Conservation (phyloP, 2,113 vertebrate genomes). For the Psephotus haematonotus region DNA sequence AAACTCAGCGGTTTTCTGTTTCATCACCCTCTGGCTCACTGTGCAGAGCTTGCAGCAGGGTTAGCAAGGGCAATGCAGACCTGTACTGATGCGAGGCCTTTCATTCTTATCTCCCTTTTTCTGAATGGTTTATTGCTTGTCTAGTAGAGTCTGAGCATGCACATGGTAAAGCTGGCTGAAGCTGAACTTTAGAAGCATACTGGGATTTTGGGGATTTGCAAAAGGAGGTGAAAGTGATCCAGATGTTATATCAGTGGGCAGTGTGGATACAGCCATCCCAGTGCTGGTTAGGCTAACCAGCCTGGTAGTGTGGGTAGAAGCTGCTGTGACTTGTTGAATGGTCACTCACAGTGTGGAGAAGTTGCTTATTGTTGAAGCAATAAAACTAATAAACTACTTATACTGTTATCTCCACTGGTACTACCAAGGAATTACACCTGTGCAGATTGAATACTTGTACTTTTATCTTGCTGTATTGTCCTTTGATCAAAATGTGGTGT, state of each 20-base stretch:
- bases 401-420: neutral
- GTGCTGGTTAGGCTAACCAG: neutral
- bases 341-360: neutral
- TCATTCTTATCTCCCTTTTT: neutral
- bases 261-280: neutral
- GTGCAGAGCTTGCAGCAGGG: neutral
- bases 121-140: neutral
- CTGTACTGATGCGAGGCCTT: neutral
- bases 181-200: neutral
- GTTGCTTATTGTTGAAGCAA: neutral
- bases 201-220: neutral
- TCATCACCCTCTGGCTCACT: neutral
- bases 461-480: neutral
- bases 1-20: neutral
- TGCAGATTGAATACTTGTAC: neutral
- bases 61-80: neutral
- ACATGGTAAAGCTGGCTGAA: neutral
- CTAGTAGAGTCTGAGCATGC: neutral
- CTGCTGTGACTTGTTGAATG: neutral
- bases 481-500: neutral
- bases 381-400: neutral
- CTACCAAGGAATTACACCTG: neutral
- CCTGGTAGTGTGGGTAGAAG: neutral
- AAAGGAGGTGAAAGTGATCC: neutral
- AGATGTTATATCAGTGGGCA: neutral